Base-by-base conservation (phyloP, 2,888 invertebrate species). In the Drosophila setosimentum region DNA sequence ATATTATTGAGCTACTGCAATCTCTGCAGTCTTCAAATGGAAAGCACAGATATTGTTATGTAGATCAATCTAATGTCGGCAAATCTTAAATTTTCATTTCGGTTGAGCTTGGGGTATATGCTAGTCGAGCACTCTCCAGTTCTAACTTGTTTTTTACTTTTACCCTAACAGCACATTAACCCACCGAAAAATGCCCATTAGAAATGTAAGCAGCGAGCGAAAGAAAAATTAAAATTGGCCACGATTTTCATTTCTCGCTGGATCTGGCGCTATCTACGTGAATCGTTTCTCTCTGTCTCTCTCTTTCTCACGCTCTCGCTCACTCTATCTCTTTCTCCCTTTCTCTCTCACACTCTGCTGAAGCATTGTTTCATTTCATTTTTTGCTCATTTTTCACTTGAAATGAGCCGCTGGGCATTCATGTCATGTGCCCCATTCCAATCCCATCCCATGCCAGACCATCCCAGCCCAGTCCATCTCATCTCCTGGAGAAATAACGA, bases 191-290 rank as follows among this genome's bases (percentile, higher is more conserved):
- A 80, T 80, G 75, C 76, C 87, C 89, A 83, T 81, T 89, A 89
- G 85, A 87, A 82, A 84, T 79, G 87, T 84, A 78, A 78, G 84
- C 83, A 82, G 76, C 72, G 68, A 61, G 74, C 69, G 78, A 86
- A 78, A 87, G 83, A 87, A 92, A 92, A 92, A 91, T 92, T 92
- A 90, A 92, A 92, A 92, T 92, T 92, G 92, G 91, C 92, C 91
- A 90, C 90, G 91, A 92, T 92, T 92, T 92, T 92, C 87, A 80
- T 78, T 81, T 81, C 84, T 63, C 50, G 73, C 64, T 62, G 70
- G 78, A 69, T 76, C 67, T 80, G 61, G 8, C 35, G 35, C 49
- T 67, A 63, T 54, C 53, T 45, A 58, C 42, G 65, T 48, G 57
- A n/a, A 50, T 45, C 45, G 45, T 59, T 30, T 21, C 27, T 35